Evolutionary conservation across 2,113 vertebrate genomes (phyloP).

Genomic region (Nestor notabilis): DNA sequence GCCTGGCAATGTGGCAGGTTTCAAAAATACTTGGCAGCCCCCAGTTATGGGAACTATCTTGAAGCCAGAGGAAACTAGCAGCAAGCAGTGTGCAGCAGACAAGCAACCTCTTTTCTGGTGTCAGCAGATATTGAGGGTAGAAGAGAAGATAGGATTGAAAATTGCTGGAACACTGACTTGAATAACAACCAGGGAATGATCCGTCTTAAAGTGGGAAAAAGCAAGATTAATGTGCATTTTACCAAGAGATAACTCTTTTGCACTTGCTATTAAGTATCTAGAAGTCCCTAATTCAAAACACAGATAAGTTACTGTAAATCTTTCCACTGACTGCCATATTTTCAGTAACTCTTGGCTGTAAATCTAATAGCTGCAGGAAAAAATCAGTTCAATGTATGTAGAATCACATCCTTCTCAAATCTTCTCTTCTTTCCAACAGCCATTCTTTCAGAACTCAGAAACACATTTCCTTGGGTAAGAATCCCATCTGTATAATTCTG

Average conservation of each 20-base stretch:
- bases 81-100: neutral
- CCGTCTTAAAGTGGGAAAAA: neutral
- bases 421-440: neutral
- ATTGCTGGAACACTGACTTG: neutral
- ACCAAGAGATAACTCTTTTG: neutral
- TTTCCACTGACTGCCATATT: neutral
- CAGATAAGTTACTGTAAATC: neutral
- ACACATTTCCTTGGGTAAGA: neutral
- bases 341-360: neutral
- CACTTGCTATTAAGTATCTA: slow-evolving; percentile 33
- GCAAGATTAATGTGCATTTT: slow-evolving; percentile 42
- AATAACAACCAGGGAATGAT: slow-evolving; percentile 3
- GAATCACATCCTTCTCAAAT: neutral
- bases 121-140: neutral
- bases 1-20: neutral
- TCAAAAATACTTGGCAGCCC: neutral
- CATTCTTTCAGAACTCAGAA: neutral
- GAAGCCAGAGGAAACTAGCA: neutral
- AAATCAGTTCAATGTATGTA: neutral
- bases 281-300: slow-evolving; percentile 45
- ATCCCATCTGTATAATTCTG: neutral
- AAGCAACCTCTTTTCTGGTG: neutral
- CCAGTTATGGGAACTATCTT: neutral
- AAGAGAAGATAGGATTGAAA: neutral
- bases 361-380: slow-evolving; percentile 10